Base-by-base conservation (phyloP, 2,888 invertebrate species). In the Temnothorax ravouxi region DNA sequence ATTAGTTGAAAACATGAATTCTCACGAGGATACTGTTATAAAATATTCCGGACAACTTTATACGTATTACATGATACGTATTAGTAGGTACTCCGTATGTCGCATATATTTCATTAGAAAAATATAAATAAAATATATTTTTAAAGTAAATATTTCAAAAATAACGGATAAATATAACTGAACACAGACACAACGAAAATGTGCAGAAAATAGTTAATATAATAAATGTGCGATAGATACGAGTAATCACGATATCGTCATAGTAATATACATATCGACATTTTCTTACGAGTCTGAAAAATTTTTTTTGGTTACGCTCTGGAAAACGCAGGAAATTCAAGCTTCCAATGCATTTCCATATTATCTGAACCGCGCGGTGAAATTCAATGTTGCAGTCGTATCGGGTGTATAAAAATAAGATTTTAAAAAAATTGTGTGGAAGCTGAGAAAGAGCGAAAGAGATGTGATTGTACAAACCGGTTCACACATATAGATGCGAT, bases 1-100 rank as follows among this genome's bases (percentile, higher is more conserved):
- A 80, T 80, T 80, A 79, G 47, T 80, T 50, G 47, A 80, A 59
- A 80, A 80, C 34, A 18, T 54, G n/a, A 67, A 44, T 61, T 34
- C 47, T 52, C 47, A 21, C 4, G 79, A 34, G 67, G 2, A 59
- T 59, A 21, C 13, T 50, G 38, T 38, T 25, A 18, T 59, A 13
- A 56, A 69, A 71, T 69, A 59, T 69, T 67, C 25, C 41, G 6
- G 21, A n/a, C 15, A 34, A 18, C 3, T 11, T 56, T 34, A 44
- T 34, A 44, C 2, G 2, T 11, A 29, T n/a, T 21, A 8, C 50
- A 41, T 13, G 13, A 15, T 21, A n/a, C 9, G 4, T 50, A 13
- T 61, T 79, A 79, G 47, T 34, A 59, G 13, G 38, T 25, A 25
- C 25, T 79, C 69, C 18, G 15, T 21, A 29, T 6, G 13, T 50